Conservation (phyloP, 2,888 invertebrate species). For the Morpho deidamia region DNA sequence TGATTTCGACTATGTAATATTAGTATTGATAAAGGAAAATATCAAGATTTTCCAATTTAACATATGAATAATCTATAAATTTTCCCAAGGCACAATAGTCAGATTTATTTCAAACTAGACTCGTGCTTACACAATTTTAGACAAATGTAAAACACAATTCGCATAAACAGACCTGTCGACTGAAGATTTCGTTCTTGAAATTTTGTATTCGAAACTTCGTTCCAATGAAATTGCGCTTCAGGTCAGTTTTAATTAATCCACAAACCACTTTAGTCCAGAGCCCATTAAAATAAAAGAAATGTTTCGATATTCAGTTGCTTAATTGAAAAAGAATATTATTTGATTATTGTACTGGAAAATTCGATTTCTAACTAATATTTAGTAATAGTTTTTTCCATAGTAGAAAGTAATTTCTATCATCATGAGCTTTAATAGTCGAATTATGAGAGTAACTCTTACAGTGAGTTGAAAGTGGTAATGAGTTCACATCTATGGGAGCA, state of each 20-base stretch:
- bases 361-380: neutral
- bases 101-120: too few relatives aligned
- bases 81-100: too few relatives aligned
- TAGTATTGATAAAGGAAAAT: too few relatives aligned
- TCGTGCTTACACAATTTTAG: neutral
- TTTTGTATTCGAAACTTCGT: neutral
- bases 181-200: neutral
- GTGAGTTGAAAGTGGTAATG: too few relatives aligned
- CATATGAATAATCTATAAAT: too few relatives aligned
- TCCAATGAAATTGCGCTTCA: neutral
- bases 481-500: too few relatives aligned
- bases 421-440: neutral
- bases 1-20: too few relatives aligned
- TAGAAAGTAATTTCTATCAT: neutral
- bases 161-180: neutral
- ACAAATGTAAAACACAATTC: neutral
- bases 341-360: neutral
- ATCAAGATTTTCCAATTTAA: too few relatives aligned
- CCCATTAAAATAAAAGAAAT: conserved; percentile 4
- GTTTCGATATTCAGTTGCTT: conserved; percentile 2
- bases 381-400: neutral
- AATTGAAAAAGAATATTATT: neutral
- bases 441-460: too few relatives aligned
- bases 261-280: conserved; percentile 1
- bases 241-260: conserved; percentile 9